These are phyloP conservation scores for Bacillus rossius DNA, from an alignment of 1,140 invertebrate species.

Conservation along the genomic window DNA sequence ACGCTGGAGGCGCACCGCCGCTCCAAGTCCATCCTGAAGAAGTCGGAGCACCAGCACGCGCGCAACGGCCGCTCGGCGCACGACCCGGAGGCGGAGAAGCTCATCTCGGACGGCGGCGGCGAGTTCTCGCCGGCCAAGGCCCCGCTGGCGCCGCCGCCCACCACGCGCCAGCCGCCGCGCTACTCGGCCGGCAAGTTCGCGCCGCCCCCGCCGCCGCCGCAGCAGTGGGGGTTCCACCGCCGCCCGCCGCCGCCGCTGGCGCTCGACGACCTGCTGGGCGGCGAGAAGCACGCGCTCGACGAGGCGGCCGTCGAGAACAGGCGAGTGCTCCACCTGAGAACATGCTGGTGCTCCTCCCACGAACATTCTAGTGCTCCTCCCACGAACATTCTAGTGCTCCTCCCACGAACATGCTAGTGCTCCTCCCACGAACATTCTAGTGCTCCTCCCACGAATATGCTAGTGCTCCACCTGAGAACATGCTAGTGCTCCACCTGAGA, in stretches of 20 bases:
- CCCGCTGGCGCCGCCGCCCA: constrained; percentile 26
- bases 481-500: too few species aligned
- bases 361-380: too few species aligned
- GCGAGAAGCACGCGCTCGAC: constrained; percentile 44
- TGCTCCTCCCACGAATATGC: too few species aligned
- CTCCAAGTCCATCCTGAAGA: constrained; percentile 75
- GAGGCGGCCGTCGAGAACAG: constrained; percentile 42
- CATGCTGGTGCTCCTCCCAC: too few species aligned
- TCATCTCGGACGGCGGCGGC: constrained; percentile 52
- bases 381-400: too few species aligned
- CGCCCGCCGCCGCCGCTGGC: constrained; percentile 33
- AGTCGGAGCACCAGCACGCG: constrained; percentile 52
- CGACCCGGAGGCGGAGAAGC: constrained; percentile 70
- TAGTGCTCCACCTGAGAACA: too few species aligned
- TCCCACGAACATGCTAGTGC: too few species aligned
- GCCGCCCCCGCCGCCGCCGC: not conserved
- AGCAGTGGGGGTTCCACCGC: constrained; percentile 13
- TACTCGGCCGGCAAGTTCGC: not conserved
- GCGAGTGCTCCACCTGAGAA: constrained; percentile 7
- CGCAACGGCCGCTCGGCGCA: constrained; percentile 2
- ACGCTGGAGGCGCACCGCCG: constrained; percentile 56
- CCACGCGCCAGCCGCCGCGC: constrained; percentile 25
- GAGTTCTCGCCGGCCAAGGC: not conserved
- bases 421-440: too few species aligned
- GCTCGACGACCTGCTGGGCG: constrained; percentile 35